Base-by-base conservation (phyloP, 2,113 vertebrate genomes). In the Genyomyrus donnyi region DNA sequence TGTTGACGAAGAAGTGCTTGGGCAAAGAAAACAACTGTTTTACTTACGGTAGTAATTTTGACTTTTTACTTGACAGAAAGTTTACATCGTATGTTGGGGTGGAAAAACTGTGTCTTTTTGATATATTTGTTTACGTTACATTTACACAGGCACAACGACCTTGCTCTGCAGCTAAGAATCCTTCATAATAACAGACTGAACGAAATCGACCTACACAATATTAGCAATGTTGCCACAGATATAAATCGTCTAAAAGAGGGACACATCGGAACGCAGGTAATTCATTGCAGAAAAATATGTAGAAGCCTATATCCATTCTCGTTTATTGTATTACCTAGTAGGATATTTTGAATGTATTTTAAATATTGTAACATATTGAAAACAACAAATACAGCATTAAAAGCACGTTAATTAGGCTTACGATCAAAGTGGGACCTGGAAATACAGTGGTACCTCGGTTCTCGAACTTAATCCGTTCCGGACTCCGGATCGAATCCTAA, bases 201-300 rank as follows among this genome's bases (percentile, higher is more conserved):
- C 66, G 58, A 80, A 90, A 56, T 97, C 87, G 94, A 97, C 92
- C 92, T 98, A 77, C 92, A 88, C 88, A 95, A 95, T 74, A 85
- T 97, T 92, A 93, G 90, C 90, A 90, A 4, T 0, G 95, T 96
- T 42, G 92, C 94, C 70, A 99, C 98, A 48, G 98, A 96, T 92
- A 95, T 99, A 89, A 90, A 13, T 6, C 96, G 97, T 77, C 96
- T 99, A 56, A 92, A 93, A 89, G 93, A 93, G 9, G 98, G 97
- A 31, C 95, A 96, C 46, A 96, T 99, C 50, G 97, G 98, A 92
- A 96, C 96, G 90, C 98, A 98, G 97, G 98, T 98, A 96, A 19
- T 89, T 91, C 45, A 42, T 70, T 46, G 42, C 42, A 83, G 19
- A 42, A 24, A 83, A 35, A 42, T 80, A 42, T 80, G 10, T 80